A percentile compares a stretch with the other conserved stretches of the same genome.
Conservation (phyloP, 2,888 invertebrate species). For the Pterostichus madidus region DNA sequence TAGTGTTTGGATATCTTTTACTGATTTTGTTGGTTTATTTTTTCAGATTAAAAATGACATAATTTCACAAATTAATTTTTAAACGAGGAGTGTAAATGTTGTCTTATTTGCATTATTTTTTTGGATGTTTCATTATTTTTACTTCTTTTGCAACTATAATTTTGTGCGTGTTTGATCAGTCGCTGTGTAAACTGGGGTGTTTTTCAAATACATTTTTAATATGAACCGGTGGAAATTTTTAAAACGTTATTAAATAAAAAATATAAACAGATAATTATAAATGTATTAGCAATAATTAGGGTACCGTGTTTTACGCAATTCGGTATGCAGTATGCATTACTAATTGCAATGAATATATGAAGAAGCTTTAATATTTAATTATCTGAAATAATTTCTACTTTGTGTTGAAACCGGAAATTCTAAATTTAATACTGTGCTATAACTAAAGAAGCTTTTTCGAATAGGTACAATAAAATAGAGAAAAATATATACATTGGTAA, state of each 20-base stretch:
- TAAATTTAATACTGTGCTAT: too few species aligned
- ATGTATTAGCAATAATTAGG: slow-evolving; percentile 19
- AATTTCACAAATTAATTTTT: slow-evolving; percentile 61
- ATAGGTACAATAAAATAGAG: too few species aligned
- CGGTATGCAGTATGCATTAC: too few species aligned
- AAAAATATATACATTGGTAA: too few species aligned
- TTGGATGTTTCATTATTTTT: slow-evolving; percentile 33
- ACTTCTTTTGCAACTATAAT: slow-evolving; percentile 15
- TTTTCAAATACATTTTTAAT: slow-evolving; percentile 19
- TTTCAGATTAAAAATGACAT: slow-evolving; percentile 61
- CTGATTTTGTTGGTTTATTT: slow-evolving; percentile 60
- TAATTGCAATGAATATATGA: too few species aligned
- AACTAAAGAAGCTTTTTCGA: too few species aligned
- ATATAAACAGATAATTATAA: slow-evolving; percentile 17
- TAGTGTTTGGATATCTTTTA: slow-evolving; percentile 57
- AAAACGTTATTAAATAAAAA: not conserved
- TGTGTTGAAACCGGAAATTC: too few species aligned
- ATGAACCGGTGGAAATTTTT: slow-evolving; percentile 9
- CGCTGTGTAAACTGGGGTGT: slow-evolving; percentile 17
- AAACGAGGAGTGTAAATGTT: slow-evolving; percentile 58
- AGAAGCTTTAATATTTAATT: too few species aligned
- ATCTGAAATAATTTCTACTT: too few species aligned
- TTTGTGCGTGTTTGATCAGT: slow-evolving; percentile 24
- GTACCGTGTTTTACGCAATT: too few species aligned
- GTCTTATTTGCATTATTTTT: slow-evolving; percentile 47